Evolutionary conservation across 2,797 vertebrate species (phyloP).

Genomic region (Huso huso): DNA sequence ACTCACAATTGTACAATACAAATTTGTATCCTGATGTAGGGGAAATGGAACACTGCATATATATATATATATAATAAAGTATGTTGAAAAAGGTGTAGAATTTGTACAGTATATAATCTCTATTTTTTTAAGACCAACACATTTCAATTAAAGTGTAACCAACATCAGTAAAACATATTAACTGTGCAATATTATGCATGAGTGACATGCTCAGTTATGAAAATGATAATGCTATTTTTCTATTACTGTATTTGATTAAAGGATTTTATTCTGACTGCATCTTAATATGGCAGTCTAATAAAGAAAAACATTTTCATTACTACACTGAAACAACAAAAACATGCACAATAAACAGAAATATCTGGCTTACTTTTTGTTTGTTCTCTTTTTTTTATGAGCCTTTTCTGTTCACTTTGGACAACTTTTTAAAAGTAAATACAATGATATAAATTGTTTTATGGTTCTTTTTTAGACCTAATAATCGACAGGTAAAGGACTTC

Average conservation of each 20-base stretch:
- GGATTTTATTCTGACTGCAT: no score
- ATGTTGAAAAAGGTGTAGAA: slow-evolving; percentile 21
- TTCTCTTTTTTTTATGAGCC: slow-evolving; percentile 8
- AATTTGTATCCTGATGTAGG: no score
- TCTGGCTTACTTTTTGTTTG: slow-evolving; percentile 36
- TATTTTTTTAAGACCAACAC: slow-evolving; percentile 57
- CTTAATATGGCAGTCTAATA: no score
- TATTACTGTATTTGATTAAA: no score
- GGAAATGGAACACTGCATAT: no score
- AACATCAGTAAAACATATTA: slow-evolving; percentile 35
- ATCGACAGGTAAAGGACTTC: no score
- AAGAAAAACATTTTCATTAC: slow-evolving; percentile 25
- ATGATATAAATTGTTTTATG: neutral
- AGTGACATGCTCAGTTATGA: slow-evolving; percentile 29
- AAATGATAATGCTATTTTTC: neutral
- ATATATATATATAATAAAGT: neutral
- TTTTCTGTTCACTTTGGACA: neutral
- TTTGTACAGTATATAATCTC: slow-evolving; percentile 56
- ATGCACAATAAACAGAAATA: slow-evolving; percentile 44
- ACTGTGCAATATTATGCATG: slow-evolving; percentile 49
- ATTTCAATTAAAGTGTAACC: slow-evolving; percentile 21
- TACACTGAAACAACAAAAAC: slow-evolving; percentile 16
- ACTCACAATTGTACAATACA: no score
- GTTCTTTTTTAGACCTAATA: neutral
- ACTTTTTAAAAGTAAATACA: neutral